Conservation (phyloP, 2,797 vertebrate genomes). For the Todus mexicanus region DNA sequence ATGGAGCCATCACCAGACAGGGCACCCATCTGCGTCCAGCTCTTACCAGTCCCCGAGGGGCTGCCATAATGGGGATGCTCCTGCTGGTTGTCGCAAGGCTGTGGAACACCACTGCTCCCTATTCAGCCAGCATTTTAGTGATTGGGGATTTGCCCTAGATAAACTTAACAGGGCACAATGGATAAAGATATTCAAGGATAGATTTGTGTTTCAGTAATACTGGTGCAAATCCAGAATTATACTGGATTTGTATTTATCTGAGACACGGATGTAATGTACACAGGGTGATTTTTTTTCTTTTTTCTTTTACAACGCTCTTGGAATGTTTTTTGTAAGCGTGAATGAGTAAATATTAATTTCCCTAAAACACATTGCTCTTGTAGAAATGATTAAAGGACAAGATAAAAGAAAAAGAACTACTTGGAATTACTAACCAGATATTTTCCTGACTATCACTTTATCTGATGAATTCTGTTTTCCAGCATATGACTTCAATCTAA, state of each 20-base stretch:
- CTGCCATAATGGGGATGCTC: not conserved
- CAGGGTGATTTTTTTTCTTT: not conserved
- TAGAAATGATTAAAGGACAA: not conserved
- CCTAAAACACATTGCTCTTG: not conserved
- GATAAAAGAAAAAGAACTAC: not conserved
- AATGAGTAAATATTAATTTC: not conserved
- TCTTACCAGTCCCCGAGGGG: not conserved
- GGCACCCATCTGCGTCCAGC: not conserved
- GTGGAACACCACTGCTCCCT: not conserved
- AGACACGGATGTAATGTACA: not conserved
- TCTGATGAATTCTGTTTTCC: not conserved
- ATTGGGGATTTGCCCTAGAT: not conserved
- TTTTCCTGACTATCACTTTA: not conserved
- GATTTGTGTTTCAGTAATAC: not conserved
- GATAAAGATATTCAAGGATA: slow-evolving; percentile 10
- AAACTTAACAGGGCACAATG: not conserved
- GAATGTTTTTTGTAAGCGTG: not conserved
- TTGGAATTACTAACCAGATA: not conserved
- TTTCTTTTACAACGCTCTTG: not conserved
- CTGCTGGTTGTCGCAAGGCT: not conserved
- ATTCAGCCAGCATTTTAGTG: not conserved
- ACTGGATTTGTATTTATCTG: slow-evolving; percentile 24
- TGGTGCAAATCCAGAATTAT: slow-evolving; percentile 45
- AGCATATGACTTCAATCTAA: not conserved
- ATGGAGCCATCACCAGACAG: not conserved